Conservation (phyloP, 2,888 invertebrate genomes). For the Toxonevra muliebris region DNA sequence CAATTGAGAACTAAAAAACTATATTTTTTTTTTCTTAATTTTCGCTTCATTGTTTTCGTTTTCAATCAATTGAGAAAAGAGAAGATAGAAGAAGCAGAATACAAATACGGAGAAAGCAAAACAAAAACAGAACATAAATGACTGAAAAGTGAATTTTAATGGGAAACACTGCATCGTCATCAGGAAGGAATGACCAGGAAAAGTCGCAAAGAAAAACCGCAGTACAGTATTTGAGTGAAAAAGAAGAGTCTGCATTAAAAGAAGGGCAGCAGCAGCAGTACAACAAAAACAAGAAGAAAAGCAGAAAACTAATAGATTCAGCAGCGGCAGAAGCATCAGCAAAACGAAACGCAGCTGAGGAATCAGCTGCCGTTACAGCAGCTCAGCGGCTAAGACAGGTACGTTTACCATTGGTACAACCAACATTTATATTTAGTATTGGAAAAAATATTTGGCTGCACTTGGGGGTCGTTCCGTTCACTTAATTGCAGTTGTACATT, state of each 20-base stretch:
- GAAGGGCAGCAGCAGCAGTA: conserved; percentile 24
- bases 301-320: background rate
- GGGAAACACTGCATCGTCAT: conserved; percentile 45
- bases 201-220: conserved; percentile 10
- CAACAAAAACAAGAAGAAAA: conserved; percentile 29
- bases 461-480: too few species aligned
- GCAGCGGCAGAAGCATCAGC: background rate
- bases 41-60: too few species aligned
- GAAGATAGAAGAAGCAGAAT: conserved; percentile 21
- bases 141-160: conserved; percentile 43
- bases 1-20: too few species aligned
- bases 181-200: conserved; percentile 39
- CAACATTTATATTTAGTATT: too few species aligned
- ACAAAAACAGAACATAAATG: conserved; percentile 32
- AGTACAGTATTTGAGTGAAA: conserved; percentile 23
- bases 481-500: too few species aligned
- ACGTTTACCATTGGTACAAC: conserved; percentile 26
- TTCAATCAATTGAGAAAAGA: conserved; percentile 5
- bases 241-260: conserved; percentile 1
- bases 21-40: too few species aligned
- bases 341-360: conserved; percentile 31
- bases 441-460: too few species aligned
- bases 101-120: conserved; percentile 30
- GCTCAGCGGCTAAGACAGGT: conserved; percentile 42
- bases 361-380: conserved; percentile 35